These are phyloP conservation scores for Scytalopus superciliaris DNA, from an alignment of 2,113 vertebrate species.

Conservation along the genomic window DNA sequence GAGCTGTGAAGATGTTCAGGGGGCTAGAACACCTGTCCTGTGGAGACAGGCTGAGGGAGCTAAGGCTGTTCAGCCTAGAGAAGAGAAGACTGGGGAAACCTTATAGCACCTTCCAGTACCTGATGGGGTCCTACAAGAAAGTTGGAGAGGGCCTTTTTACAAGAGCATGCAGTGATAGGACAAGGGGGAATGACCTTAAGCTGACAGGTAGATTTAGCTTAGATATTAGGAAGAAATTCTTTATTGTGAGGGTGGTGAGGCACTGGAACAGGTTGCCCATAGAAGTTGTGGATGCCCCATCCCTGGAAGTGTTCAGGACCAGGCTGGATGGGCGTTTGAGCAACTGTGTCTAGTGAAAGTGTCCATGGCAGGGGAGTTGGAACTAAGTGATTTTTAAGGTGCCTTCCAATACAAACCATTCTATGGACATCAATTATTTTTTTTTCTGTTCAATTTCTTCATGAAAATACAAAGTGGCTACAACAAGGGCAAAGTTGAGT, in stretches of 20 bases:
- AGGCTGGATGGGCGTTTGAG: not conserved
- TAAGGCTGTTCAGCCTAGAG: not conserved
- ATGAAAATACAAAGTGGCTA: not conserved
- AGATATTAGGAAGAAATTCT: not conserved
- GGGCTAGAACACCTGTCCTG: not conserved
- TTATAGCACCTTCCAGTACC: not conserved
- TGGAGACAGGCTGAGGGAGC: not conserved
- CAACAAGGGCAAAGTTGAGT: not conserved
- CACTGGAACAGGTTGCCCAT: not conserved
- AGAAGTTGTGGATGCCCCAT: not conserved
- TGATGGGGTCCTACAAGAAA: not conserved
- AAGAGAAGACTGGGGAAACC: not conserved
- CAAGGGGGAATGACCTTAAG: not conserved
- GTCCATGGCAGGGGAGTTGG: not conserved
- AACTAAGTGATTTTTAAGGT: not conserved
- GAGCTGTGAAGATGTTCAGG: not conserved
- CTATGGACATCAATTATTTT: not conserved
- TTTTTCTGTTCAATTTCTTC: not conserved
- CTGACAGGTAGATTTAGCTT: not conserved
- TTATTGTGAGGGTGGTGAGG: not conserved
- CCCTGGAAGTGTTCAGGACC: not conserved
- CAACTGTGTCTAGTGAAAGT: not conserved
- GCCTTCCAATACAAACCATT: not conserved
- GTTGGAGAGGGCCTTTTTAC: not conserved
- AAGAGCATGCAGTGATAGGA: not conserved